Evolutionary conservation across 1,140 invertebrate genomes (phyloP).

Genomic region (Gyrodactylus bullatarudis): DNA sequence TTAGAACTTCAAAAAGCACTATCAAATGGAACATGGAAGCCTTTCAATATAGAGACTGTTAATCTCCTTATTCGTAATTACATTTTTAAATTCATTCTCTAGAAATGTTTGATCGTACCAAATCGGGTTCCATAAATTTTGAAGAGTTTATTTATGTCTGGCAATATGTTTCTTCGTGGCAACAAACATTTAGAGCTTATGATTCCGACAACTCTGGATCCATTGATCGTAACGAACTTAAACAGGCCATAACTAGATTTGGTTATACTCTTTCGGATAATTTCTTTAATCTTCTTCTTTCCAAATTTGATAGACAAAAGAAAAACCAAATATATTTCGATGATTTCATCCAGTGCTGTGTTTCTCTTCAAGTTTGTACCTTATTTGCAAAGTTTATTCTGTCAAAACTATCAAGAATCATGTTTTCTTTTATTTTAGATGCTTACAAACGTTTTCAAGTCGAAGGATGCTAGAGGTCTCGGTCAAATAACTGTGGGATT

Average conservation of each 20-base stretch:
- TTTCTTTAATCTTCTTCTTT: slow-evolving; percentile 41
- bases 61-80: slow-evolving; percentile 41
- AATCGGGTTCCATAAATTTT: slow-evolving; percentile 56
- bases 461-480: slow-evolving; percentile 9
- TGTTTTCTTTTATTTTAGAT: too few species aligned
- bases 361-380: slow-evolving; percentile 49
- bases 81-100: not conserved
- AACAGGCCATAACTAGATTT: slow-evolving; percentile 53
- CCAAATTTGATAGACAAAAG: slow-evolving; percentile 72
- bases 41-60: slow-evolving; percentile 81
- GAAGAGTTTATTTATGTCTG: slow-evolving; percentile 70
- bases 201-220: slow-evolving; percentile 76
- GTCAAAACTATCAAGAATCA: too few species aligned
- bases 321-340: slow-evolving; percentile 65
- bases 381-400: not conserved
- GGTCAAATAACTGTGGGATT: slow-evolving; percentile 78
- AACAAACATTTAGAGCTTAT: slow-evolving; percentile 65
- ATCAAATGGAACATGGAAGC: slow-evolving; percentile 19
- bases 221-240: slow-evolving; percentile 58
- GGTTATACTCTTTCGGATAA: slow-evolving; percentile 47
- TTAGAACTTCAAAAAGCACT: slow-evolving; percentile 17
- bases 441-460: not conserved
- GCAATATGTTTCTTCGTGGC: slow-evolving; percentile 97
- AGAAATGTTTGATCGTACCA: slow-evolving; percentile 78
- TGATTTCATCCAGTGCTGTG: slow-evolving; percentile 85